These are phyloP conservation scores for Coranthus polyacanthus DNA, from an alignment of 2,797 vertebrate genomes.

Conservation along the genomic window DNA sequence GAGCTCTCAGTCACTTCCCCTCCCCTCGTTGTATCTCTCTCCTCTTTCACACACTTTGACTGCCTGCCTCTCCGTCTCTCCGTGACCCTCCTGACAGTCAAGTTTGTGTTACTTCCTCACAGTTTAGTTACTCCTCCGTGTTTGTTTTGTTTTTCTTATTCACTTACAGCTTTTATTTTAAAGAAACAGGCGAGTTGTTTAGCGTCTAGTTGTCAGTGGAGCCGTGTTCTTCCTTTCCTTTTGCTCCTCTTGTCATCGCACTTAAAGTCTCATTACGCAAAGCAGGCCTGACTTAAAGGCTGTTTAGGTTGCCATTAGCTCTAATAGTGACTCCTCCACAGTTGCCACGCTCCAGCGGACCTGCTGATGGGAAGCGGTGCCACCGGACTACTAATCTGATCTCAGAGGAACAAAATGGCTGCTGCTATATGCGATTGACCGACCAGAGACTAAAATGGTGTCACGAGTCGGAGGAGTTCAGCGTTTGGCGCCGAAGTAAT, in stretches of 20 bases:
- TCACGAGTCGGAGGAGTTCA: constrained; percentile 24
- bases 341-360: constrained; percentile 67
- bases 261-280: constrained; percentile 75
- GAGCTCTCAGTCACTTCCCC: constrained; percentile 61
- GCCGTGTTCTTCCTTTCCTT: constrained; percentile 40
- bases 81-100: constrained; percentile 25
- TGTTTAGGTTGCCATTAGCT: constrained; percentile 77
- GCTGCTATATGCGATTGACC: constrained; percentile 26
- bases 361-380: constrained; percentile 63
- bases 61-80: constrained; percentile 44
- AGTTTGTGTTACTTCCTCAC: constrained; percentile 25
- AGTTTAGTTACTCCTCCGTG: constrained; percentile 10
- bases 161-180: not conserved
- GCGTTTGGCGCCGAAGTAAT: not conserved
- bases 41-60: constrained; percentile 52
- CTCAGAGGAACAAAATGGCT: constrained; percentile 74
- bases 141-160: constrained; percentile 29
- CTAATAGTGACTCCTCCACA: constrained; percentile 73
- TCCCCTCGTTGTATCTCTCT: constrained; percentile 52
- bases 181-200: constrained; percentile 37
- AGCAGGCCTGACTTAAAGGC: constrained; percentile 72
- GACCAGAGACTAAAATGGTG: constrained; percentile 41
- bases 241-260: constrained; percentile 64
- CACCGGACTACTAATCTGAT: constrained; percentile 73
- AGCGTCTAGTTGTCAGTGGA: constrained; percentile 20